A percentile compares a stretch with the other conserved stretches of the same genome.
Conservation (phyloP, 2,797 vertebrate species). For the Urocyon cinereoargenteus region DNA sequence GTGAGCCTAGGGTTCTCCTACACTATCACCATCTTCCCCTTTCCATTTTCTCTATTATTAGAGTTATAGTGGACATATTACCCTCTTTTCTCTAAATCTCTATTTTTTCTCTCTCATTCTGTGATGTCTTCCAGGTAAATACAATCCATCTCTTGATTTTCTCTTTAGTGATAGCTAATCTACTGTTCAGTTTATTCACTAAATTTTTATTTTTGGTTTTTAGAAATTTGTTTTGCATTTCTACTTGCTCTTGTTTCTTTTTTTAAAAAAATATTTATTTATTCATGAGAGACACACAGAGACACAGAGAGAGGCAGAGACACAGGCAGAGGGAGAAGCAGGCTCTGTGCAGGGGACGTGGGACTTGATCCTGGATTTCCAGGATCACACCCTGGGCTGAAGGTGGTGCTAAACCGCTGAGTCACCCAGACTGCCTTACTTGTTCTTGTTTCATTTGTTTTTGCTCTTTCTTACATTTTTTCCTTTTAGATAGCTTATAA, state of each 20-base stretch:
- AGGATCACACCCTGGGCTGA: too few relatives aligned
- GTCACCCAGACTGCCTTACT: too few relatives aligned
- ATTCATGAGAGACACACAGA: too few relatives aligned
- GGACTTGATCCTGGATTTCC: too few relatives aligned
- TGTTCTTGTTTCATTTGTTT: not conserved
- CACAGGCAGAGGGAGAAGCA: too few relatives aligned
- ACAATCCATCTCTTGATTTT: not conserved
- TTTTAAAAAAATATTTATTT: too few relatives aligned
- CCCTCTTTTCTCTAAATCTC: not conserved
- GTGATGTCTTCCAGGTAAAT: not conserved
- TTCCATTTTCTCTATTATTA: not conserved
- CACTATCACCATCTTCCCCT: not conserved
- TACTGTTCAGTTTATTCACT: not conserved
- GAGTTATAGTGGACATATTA: not conserved
- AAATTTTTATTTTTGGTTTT: not conserved
- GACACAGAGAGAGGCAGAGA: too few relatives aligned
- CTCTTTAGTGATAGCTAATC: not conserved
- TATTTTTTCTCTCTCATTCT: not conserved
- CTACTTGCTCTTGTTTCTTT: not conserved
- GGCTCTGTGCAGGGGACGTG: too few relatives aligned
- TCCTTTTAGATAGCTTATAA: not conserved
- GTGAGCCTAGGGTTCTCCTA: not conserved
- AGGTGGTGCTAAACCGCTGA: too few relatives aligned
- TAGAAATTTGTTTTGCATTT: constrained; percentile 27
- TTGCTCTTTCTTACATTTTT: not conserved